Conservation (phyloP, 2,113 vertebrate genomes). For the Hypomesus transpacificus region DNA sequence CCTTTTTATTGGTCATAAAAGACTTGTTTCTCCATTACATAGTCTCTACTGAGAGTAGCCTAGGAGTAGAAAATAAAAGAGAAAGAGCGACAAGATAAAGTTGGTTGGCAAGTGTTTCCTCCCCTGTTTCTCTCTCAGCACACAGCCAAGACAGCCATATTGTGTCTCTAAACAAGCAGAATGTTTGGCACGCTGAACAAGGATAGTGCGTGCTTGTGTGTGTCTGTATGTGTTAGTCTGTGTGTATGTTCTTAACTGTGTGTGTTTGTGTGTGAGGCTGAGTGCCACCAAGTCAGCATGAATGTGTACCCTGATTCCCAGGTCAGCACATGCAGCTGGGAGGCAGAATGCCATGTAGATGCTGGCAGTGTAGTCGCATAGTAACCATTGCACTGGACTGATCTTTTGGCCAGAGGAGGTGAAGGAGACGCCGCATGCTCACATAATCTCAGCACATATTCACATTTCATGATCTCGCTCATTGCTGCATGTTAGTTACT, state of each 20-base stretch:
- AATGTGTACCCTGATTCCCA: slow-evolving; percentile 47
- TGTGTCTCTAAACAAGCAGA: slow-evolving; percentile 70
- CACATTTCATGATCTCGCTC: too few species aligned
- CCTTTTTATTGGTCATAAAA: slow-evolving; percentile 54
- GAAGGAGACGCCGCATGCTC: background rate
- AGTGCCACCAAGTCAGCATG: slow-evolving; percentile 57
- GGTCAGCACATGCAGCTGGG: slow-evolving; percentile 58
- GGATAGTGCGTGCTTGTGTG: slow-evolving; percentile 49
- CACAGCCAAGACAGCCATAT: slow-evolving; percentile 67
- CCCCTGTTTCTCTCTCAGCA: slow-evolving; percentile 49
- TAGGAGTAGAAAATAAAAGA: slow-evolving; percentile 43
- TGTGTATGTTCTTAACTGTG: slow-evolving; percentile 35
- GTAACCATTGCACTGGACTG: slow-evolving; percentile 47
- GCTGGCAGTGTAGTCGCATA: slow-evolving; percentile 50
- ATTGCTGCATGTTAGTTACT: too few species aligned
- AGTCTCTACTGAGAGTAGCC: slow-evolving; percentile 43
- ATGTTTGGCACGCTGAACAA: slow-evolving; percentile 55
- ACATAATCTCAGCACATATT: slow-evolving; percentile 6
- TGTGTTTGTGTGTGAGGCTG: slow-evolving; percentile 50
- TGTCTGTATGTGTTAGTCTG: slow-evolving; percentile 50
- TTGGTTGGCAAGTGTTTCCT: slow-evolving; percentile 49
- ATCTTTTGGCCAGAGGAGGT: slow-evolving; percentile 49
- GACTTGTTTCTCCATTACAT: slow-evolving; percentile 46
- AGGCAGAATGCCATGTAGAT: slow-evolving; percentile 35
- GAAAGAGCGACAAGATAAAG: slow-evolving; percentile 51